Base-by-base conservation (phyloP, 2,888 invertebrate species). In the Notodonta ziczac region DNA sequence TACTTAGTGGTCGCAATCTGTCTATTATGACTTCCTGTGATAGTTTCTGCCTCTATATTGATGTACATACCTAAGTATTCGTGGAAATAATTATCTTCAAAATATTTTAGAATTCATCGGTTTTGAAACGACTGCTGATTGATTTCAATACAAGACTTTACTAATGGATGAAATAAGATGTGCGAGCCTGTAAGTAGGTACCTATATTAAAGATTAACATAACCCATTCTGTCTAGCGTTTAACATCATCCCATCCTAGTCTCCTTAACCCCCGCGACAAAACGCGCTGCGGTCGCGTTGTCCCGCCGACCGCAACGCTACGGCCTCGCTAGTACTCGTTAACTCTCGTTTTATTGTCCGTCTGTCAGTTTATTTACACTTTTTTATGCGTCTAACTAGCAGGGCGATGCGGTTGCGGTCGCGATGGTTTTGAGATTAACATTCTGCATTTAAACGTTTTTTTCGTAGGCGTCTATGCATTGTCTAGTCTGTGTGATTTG, bases 311-410 rank as follows among this genome's bases (percentile, higher is more conserved):
- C 76, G 68, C 73, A 67, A 72, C 73, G 66, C 74, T 75, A 73
- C 62, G 71, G 70, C 71, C 65, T 74, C 73, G 77, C 80, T 81
- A 81, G 78, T 63, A 71, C 87, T 89, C 75, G 86, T 90, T 89
- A 89, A 78, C 69, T 66, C 76, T 75, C 82, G 80, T 83, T 89
- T 89, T 90, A 89, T 83, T 80, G 77, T 70, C 65, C 68, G 78
- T 76, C 84, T 83, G 80, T 76, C 76, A 73, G 76, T 54, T 78
- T 78, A 76, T 81, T 81, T 67, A 70, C 70, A 72, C 72, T 82
- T 86, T 83, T 81, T 73, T 68, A 71, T 61, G 53, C 56, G 35
- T 60, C 39, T 82, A 81, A 85, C 82, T 77, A 83, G 81, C 74
- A 65, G 67, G 64, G 70, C 73, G 67, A 65, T 69, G 62, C 56